phyloP scores from a whole-genome alignment of 2,113 vertebrate genomes.

The Zosterops lateralis region DNA sequence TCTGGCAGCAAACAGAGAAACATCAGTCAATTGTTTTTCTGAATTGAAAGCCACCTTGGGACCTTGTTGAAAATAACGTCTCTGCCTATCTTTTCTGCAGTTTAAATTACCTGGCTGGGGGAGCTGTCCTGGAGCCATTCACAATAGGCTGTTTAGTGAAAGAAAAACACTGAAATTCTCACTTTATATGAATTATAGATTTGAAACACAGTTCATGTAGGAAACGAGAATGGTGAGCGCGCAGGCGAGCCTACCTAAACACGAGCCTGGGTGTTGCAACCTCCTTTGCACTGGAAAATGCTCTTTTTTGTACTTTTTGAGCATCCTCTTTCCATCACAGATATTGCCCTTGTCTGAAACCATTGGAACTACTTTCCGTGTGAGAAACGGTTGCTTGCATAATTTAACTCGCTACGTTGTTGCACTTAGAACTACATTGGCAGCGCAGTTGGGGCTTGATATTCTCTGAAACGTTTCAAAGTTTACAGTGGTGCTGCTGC shows the following conservation, averaged over 20 bases:
- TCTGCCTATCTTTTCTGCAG: constrained; percentile 49
- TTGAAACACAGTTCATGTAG: constrained; percentile 7
- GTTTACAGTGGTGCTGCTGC: constrained; percentile 57
- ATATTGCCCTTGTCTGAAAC: background rate
- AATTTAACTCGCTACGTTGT: background rate
- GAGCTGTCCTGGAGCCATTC: constrained; percentile 34
- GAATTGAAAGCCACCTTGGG: constrained; percentile 69
- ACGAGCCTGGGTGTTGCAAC: background rate
- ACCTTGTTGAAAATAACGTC: constrained; percentile 57
- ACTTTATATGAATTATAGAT: constrained; percentile 55
- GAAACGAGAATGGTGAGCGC: background rate
- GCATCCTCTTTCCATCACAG: background rate
- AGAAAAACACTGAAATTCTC: constrained; percentile 15
- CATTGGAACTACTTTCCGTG: background rate
- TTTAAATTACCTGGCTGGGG: constrained; percentile 62
- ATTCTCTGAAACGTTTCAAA: constrained; percentile 40
- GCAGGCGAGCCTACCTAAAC: background rate
- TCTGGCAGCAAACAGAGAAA: constrained; percentile 64
- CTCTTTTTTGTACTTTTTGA: background rate
- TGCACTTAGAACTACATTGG: constrained; percentile 13
- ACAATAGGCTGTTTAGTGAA: constrained; percentile 12
- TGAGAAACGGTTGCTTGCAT: constrained; percentile 43
- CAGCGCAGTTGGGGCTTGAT: background rate
- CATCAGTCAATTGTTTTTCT: constrained; percentile 71
- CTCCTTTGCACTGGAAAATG: background rate